These are phyloP conservation scores for Entomobrya proxima DNA, from an alignment of 2,888 invertebrate genomes.

Conservation along the genomic window DNA sequence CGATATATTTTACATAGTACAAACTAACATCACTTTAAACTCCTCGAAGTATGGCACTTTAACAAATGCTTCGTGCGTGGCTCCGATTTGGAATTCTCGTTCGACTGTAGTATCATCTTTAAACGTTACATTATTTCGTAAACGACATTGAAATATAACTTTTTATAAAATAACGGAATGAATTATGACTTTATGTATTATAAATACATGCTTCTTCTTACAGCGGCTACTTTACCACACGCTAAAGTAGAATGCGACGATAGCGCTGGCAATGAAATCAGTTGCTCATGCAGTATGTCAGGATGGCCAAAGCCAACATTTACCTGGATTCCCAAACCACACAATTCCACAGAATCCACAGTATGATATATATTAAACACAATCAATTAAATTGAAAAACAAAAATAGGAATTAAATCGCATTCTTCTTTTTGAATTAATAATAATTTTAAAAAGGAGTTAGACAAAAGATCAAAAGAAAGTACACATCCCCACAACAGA, in stretches of 20 bases:
- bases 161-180: not conserved
- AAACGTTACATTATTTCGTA: slow-evolving; percentile 10
- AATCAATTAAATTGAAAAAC: too few species aligned
- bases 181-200: not conserved
- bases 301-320: too few species aligned
- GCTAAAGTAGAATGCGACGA: not conserved
- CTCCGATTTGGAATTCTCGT: slow-evolving; percentile 36
- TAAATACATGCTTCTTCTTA: not conserved
- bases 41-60: not conserved
- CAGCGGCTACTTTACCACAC: not conserved
- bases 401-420: too few species aligned
- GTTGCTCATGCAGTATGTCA: too few species aligned
- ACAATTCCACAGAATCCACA: too few species aligned
- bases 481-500: too few species aligned
- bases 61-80: not conserved
- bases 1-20: not conserved
- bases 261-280: too few species aligned
- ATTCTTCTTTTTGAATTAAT: too few species aligned
- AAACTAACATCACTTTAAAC: not conserved
- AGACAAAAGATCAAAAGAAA: too few species aligned
- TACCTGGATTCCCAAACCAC: too few species aligned
- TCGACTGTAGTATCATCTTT: not conserved
- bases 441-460: too few species aligned
- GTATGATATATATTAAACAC: too few species aligned
- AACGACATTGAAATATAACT: not conserved